Conservation (phyloP, 1,140 invertebrate species). For the Episyrphus balteatus region DNA sequence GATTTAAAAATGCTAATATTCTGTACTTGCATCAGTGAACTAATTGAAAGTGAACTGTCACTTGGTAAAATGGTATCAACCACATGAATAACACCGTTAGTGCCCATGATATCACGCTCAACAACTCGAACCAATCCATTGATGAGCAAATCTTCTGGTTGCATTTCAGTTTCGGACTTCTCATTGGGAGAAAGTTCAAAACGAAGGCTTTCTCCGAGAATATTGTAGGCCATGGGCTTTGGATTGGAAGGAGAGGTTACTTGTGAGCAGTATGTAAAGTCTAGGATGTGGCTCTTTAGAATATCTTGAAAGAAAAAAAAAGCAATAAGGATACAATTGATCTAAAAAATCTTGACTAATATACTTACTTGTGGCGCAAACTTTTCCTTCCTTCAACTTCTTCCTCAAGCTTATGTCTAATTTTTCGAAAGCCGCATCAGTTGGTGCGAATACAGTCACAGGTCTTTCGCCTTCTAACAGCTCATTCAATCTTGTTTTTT, state of each 20-base stretch:
- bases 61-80: conserved; percentile 55
- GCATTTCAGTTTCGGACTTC: background rate
- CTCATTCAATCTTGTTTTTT: conserved; percentile 31
- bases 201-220: conserved; percentile 41
- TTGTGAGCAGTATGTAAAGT: conserved; percentile 51
- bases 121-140: conserved; percentile 38
- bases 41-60: conserved; percentile 38
- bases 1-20: conserved; percentile 41
- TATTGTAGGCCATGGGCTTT: conserved; percentile 41
- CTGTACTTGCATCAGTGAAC: conserved; percentile 36
- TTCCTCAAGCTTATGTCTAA: conserved; percentile 35
- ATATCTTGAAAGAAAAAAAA: conserved; percentile 39
- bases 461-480: conserved; percentile 42
- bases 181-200: conserved; percentile 40
- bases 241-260: conserved; percentile 44
- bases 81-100: conserved; percentile 58
- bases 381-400: conserved; percentile 37
- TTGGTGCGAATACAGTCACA: conserved; percentile 53
- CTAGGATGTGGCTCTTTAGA: conserved; percentile 51
- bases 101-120: conserved; percentile 44
- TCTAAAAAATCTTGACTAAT: background rate
- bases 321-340: background rate
- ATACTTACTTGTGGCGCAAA: conserved; percentile 40
- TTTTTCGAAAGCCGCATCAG: conserved; percentile 50
- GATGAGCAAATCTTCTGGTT: conserved; percentile 22